Evolutionary conservation across 2,888 invertebrate genomes (phyloP).

Genomic region (Melolontha melolontha): DNA sequence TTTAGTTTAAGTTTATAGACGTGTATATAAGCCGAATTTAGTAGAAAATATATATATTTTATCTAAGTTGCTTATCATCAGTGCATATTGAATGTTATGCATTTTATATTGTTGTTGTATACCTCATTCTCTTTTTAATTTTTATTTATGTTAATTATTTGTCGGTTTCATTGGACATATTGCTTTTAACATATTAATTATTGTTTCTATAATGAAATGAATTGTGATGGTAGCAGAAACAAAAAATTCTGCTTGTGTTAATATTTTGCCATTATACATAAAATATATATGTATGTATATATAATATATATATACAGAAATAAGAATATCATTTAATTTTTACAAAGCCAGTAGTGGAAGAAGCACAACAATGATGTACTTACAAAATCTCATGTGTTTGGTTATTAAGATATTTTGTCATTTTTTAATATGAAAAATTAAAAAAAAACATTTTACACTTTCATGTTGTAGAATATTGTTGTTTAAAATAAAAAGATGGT

Average conservation of each 20-base stretch:
- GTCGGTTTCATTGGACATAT: conserved; percentile 32
- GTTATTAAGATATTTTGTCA: conserved; percentile 32
- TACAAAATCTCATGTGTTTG: conserved; percentile 32
- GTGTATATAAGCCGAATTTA: conserved; percentile 45
- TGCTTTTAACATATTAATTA: conserved; percentile 33
- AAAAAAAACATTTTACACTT: conserved; percentile 42
- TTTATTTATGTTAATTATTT: conserved; percentile 30
- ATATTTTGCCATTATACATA: conserved; percentile 44
- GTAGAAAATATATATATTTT: conserved; percentile 42
- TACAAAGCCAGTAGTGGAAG: conserved; percentile 33
- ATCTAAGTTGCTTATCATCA: conserved; percentile 42
- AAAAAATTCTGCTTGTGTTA: conserved; percentile 42
- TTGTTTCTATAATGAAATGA: conserved; percentile 32
- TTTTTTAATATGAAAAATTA: conserved; percentile 23
- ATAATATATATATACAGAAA: conserved; percentile 21
- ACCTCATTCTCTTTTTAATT: conserved; percentile 42
- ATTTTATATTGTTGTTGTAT: conserved; percentile 38
- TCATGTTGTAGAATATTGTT: conserved; percentile 46
- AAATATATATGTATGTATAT: conserved; percentile 19
- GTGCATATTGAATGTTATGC: conserved; percentile 31
- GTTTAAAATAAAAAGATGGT: conserved; percentile 42
- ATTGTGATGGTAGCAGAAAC: conserved; percentile 44
- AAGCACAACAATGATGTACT: conserved; percentile 44
- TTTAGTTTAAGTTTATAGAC: conserved; percentile 39
- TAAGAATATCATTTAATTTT: conserved; percentile 30